These are phyloP conservation scores for Rana temporaria DNA, from an alignment of 2,113 vertebrate species.

Conservation along the genomic window DNA sequence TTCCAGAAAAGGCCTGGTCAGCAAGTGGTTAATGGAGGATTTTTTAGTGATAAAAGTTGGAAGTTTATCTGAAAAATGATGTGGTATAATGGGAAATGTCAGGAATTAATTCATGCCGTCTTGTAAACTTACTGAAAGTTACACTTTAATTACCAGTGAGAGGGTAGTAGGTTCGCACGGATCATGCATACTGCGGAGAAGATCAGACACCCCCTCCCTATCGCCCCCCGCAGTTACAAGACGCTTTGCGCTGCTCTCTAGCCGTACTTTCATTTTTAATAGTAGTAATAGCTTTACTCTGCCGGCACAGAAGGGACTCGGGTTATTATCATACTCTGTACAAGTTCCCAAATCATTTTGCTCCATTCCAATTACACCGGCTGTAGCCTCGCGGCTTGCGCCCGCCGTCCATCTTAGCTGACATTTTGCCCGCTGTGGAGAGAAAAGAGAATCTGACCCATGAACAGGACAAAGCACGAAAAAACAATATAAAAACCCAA, in stretches of 20 bases:
- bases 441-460: slow-evolving; percentile 11
- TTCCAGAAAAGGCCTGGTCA: too few relatives aligned
- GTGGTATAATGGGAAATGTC: too few relatives aligned
- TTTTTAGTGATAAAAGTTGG: too few relatives aligned
- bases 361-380: slow-evolving; percentile 45
- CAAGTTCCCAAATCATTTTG: slow-evolving; percentile 4
- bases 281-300: slow-evolving; percentile 42
- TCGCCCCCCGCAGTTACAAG: not conserved
- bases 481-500: slow-evolving; percentile 12
- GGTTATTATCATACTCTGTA: not conserved
- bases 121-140: too few relatives aligned
- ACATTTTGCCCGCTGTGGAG: slow-evolving; percentile 25
- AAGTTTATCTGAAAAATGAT: too few relatives aligned
- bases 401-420: slow-evolving; percentile 37
- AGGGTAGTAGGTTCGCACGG: too few relatives aligned
- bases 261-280: slow-evolving; percentile 39
- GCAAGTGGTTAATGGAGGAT: too few relatives aligned
- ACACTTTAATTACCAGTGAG: too few relatives aligned
- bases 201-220: too few relatives aligned
- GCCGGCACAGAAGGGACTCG: slow-evolving; percentile 13
- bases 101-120: too few relatives aligned
- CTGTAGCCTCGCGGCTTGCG: not conserved
- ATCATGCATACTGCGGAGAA: too few relatives aligned
- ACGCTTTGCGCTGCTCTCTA: slow-evolving; percentile 18
- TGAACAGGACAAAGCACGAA: not conserved